Conservation (phyloP, 2,888 invertebrate species). For the Tinea semifulvella region DNA sequence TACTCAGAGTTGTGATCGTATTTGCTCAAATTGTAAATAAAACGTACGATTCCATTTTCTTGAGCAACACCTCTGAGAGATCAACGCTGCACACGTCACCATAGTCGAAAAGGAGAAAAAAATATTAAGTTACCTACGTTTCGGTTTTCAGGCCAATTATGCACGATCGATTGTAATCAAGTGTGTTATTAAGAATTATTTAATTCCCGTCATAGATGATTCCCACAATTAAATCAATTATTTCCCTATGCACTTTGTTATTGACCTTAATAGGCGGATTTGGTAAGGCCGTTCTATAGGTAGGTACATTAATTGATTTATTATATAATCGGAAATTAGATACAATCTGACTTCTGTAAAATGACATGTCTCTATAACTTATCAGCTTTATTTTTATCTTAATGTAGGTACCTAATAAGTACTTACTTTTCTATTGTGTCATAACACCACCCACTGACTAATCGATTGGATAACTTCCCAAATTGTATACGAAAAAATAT, state of each 20-base stretch:
- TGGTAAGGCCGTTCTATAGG: neutral
- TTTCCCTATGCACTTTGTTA: neutral
- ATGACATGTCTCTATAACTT: neutral
- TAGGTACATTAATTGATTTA: constrained; percentile 1
- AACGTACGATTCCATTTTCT: too few relatives aligned
- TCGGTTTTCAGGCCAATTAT: neutral
- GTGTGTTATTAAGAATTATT: neutral
- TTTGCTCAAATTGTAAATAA: too few relatives aligned
- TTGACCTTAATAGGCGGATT: constrained; percentile 1
- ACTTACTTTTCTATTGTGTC: too few relatives aligned
- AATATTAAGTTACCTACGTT: too few relatives aligned
- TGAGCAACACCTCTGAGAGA: too few relatives aligned
- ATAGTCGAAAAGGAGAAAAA: too few relatives aligned
- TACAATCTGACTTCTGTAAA: neutral
- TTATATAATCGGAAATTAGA: neutral
- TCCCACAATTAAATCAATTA: constrained; percentile 7
- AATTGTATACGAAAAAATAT: too few relatives aligned
- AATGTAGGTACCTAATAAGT: too few relatives aligned
- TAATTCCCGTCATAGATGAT: constrained; percentile 1
- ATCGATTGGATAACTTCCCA: too few relatives aligned
- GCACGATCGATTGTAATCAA: neutral
- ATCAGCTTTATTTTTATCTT: neutral
- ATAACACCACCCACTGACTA: too few relatives aligned
- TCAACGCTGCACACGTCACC: too few relatives aligned
- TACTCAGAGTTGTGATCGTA: too few relatives aligned